Conservation (phyloP, 2,113 vertebrate species). For the Poeciliopsis occidentalis region DNA sequence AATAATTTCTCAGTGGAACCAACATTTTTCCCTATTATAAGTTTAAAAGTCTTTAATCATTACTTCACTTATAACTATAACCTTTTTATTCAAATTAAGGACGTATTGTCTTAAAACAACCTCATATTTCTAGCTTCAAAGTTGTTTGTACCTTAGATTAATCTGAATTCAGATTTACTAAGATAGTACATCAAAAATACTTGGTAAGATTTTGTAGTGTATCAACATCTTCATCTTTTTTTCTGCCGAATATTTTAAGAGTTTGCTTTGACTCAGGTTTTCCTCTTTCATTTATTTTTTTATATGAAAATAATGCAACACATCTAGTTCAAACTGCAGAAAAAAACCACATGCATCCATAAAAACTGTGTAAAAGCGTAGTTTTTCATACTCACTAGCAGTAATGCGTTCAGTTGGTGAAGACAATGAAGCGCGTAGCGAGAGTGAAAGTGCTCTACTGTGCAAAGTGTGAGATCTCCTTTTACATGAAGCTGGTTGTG, state of each 20-base stretch:
- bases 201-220: too few species aligned
- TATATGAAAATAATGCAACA: neutral
- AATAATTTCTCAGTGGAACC: too few species aligned
- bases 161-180: too few species aligned
- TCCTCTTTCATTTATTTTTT: neutral
- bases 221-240: neutral
- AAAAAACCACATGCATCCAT: neutral
- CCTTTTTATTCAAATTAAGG: too few species aligned
- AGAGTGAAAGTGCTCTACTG: neutral
- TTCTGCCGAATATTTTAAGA: neutral
- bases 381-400: constrained; percentile 16
- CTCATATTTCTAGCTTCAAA: too few species aligned
- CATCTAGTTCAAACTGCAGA: neutral
- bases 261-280: neutral
- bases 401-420: neutral
- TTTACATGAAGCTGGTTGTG: neutral
- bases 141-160: too few species aligned
- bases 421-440: too few species aligned
- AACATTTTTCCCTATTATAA: too few species aligned
- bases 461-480: neutral
- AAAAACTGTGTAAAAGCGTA: neutral
- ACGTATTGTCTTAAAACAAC: too few species aligned
- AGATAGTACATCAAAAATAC: too few species aligned
- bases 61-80: too few species aligned
- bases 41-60: too few species aligned